Evolutionary conservation across 1,140 invertebrate genomes (phyloP).

Genomic region (Antheraea pernyi): DNA sequence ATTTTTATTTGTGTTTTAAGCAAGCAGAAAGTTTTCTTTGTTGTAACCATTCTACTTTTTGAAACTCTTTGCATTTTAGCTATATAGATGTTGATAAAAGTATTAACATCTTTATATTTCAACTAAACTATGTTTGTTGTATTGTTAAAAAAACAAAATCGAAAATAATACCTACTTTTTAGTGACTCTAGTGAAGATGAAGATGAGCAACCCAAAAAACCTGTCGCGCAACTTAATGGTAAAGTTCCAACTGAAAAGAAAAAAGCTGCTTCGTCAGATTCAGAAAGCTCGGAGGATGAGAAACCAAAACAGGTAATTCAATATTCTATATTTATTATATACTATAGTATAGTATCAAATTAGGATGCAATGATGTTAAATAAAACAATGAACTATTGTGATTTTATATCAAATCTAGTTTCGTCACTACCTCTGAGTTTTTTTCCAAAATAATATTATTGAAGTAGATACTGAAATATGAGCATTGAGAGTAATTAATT

Average conservation of each 20-base stretch:
- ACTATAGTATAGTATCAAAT: too few species aligned
- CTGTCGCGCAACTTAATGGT: slow-evolving; percentile 42
- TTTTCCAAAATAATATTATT: slow-evolving; percentile 10
- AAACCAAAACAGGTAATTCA: slow-evolving; percentile 48
- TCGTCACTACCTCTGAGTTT: slow-evolving; percentile 73
- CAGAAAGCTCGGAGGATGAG: slow-evolving; percentile 58
- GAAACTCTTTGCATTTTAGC: too few species aligned
- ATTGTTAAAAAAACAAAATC: too few species aligned
- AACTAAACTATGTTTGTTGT: too few species aligned
- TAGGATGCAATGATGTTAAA: slow-evolving; percentile 60
- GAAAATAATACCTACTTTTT: slow-evolving; percentile 2
- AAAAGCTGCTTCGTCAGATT: slow-evolving; percentile 48
- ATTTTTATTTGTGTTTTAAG: too few species aligned
- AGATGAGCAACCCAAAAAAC: slow-evolving; percentile 38
- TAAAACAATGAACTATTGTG: slow-evolving; percentile 44
- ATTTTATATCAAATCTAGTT: slow-evolving; percentile 45
- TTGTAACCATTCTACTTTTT: too few species aligned
- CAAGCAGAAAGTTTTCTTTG: too few species aligned
- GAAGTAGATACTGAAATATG: slow-evolving; percentile 26
- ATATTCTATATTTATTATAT: too few species aligned
- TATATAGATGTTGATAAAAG: too few species aligned
- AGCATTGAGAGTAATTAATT: background rate
- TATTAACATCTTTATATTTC: too few species aligned
- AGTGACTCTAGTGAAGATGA: slow-evolving; percentile 53
- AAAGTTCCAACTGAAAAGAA: slow-evolving; percentile 41